These are phyloP conservation scores for Labroides dimidiatus DNA, from an alignment of 2,797 vertebrate genomes.

Conservation along the genomic window DNA sequence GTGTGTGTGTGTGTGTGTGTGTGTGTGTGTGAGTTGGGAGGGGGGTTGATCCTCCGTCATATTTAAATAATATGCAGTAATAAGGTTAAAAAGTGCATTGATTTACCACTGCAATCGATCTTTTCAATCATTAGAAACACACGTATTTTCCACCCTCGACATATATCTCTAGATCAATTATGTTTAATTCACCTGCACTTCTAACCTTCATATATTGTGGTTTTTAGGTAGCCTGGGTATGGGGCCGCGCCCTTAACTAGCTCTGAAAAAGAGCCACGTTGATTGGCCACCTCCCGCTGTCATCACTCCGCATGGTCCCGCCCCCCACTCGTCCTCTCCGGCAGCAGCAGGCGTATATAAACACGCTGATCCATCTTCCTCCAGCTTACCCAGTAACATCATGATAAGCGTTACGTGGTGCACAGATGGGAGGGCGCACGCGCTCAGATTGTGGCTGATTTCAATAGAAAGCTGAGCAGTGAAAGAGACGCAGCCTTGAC, in stretches of 20 bases:
- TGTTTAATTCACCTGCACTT: slow-evolving; percentile 46
- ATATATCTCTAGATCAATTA: slow-evolving; percentile 11
- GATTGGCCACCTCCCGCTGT: slow-evolving; percentile 64
- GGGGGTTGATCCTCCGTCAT: background rate
- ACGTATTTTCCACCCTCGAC: background rate
- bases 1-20: background rate
- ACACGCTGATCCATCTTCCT: slow-evolving; percentile 75
- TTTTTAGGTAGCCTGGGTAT: slow-evolving; percentile 55
- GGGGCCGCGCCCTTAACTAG: slow-evolving; percentile 78
- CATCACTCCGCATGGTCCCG: slow-evolving; percentile 72
- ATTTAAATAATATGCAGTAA: slow-evolving; percentile 12
- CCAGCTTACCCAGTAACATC: slow-evolving; percentile 82
- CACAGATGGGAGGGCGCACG: slow-evolving; percentile 66
- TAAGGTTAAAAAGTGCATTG: slow-evolving; percentile 1
- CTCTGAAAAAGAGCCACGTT: slow-evolving; percentile 58
- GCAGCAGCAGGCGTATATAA: slow-evolving; percentile 79
- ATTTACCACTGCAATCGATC: background rate
- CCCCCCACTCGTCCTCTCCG: slow-evolving; percentile 70
- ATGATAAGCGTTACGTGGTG: slow-evolving; percentile 68
- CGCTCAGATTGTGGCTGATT: slow-evolving; percentile 57
- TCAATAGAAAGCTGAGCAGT: slow-evolving; percentile 38
- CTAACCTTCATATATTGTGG: slow-evolving; percentile 65
- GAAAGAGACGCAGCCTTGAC: slow-evolving; percentile 48
- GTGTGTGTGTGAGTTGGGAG: too few species aligned
- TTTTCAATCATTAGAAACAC: slow-evolving; percentile 9